phyloP scores from a whole-genome alignment of 2,113 vertebrate species.

The Morone saxatilis region DNA sequence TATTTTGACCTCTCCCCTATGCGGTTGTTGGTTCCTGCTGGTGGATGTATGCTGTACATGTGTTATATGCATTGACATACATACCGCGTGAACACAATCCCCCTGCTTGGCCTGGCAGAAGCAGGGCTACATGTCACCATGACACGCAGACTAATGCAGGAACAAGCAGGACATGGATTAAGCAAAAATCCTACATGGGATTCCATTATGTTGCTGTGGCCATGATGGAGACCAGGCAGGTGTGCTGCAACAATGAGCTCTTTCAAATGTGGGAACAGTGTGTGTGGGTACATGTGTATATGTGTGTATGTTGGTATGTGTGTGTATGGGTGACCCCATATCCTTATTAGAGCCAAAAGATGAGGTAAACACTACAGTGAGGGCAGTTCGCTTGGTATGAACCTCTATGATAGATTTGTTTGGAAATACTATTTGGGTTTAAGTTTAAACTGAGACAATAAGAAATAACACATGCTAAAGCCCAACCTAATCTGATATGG shows the following conservation, averaged over 20 bases:
- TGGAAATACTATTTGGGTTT: background rate
- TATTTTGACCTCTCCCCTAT: slow-evolving; percentile 32
- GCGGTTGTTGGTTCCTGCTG: slow-evolving; percentile 47
- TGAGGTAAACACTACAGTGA: background rate
- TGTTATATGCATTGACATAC: slow-evolving; percentile 51
- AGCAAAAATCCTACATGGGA: slow-evolving; percentile 60
- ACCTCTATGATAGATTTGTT: background rate
- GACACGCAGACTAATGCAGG: slow-evolving; percentile 75
- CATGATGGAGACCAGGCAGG: slow-evolving; percentile 71
- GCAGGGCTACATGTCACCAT: slow-evolving; percentile 57
- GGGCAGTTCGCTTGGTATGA: background rate
- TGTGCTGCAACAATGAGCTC: slow-evolving; percentile 69
- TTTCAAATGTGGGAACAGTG: slow-evolving; percentile 42
- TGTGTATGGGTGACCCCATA: slow-evolving; percentile 1
- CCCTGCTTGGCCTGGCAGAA: slow-evolving; percentile 8
- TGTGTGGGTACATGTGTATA: background rate
- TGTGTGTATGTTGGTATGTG: slow-evolving; percentile 22
- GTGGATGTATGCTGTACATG: slow-evolving; percentile 35
- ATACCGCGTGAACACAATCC: slow-evolving; percentile 53
- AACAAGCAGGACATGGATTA: slow-evolving; percentile 75
- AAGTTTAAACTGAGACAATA: background rate
- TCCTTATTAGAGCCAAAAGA: background rate
- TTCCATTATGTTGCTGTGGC: slow-evolving; percentile 47
- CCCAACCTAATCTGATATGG: background rate
- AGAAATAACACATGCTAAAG: background rate